phyloP scores from a whole-genome alignment of 2,113 vertebrate species.

The Cryptoleucopteryx plumbea region DNA sequence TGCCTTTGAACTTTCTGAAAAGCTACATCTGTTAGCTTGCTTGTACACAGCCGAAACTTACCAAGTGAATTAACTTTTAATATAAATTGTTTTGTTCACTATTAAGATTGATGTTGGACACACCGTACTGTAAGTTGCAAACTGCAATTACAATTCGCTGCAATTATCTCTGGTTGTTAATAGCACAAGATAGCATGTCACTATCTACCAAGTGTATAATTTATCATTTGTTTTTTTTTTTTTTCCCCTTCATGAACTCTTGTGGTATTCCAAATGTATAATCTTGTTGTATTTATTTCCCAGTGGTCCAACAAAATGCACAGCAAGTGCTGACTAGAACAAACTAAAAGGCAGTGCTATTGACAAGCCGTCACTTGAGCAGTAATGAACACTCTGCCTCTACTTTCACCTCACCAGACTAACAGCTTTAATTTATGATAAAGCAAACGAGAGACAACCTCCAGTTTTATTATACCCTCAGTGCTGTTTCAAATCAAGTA shows the following conservation, averaged over 20 bases:
- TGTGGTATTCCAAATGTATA: slow-evolving; percentile 92
- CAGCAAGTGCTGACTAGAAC: slow-evolving; percentile 92
- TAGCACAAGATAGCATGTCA: slow-evolving; percentile 93
- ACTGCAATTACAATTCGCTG: slow-evolving; percentile 91
- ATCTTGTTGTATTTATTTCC: slow-evolving; percentile 95
- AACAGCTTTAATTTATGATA: slow-evolving; percentile 85
- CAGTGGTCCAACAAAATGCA: slow-evolving; percentile 88
- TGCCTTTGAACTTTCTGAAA: slow-evolving; percentile 82
- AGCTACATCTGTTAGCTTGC: slow-evolving; percentile 79
- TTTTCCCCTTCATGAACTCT: slow-evolving; percentile 75
- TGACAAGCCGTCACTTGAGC: slow-evolving; percentile 90
- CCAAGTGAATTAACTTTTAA: slow-evolving; percentile 86
- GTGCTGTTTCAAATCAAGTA: slow-evolving; percentile 85
- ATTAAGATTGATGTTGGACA: slow-evolving; percentile 91
- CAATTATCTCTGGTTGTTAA: slow-evolving; percentile 97
- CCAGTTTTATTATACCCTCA: slow-evolving; percentile 82
- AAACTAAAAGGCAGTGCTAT: slow-evolving; percentile 85
- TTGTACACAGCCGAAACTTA: slow-evolving; percentile 74
- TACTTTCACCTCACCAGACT: slow-evolving; percentile 79
- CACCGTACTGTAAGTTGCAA: slow-evolving; percentile 84
- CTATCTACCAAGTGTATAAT: slow-evolving; percentile 90
- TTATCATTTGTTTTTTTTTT: slow-evolving; percentile 79
- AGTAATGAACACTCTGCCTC: slow-evolving; percentile 85
- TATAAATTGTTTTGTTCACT: slow-evolving; percentile 83
- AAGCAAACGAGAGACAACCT: slow-evolving; percentile 79